Evolutionary conservation across 2,888 invertebrate genomes (phyloP).

Genomic region (Acrobasis suavella): DNA sequence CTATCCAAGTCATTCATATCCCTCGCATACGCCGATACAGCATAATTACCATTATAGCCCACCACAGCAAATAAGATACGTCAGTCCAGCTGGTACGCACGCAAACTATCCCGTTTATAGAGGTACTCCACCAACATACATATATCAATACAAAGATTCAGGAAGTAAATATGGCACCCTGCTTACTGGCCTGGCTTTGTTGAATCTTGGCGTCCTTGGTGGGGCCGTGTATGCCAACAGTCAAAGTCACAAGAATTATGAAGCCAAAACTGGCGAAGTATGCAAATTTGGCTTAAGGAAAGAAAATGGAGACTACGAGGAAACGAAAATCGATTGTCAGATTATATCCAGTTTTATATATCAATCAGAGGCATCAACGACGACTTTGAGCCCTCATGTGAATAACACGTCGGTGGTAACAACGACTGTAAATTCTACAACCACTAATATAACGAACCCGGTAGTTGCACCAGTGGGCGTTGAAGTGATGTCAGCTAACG

Average conservation of each 20-base stretch:
- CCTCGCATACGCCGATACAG: slow-evolving; percentile 52
- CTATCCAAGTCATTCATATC: slow-evolving; percentile 24
- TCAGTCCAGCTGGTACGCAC: slow-evolving; percentile 53
- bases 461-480: slow-evolving; percentile 40
- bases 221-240: slow-evolving; percentile 50
- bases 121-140: slow-evolving; percentile 65
- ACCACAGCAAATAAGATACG: slow-evolving; percentile 64
- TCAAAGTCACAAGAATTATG: slow-evolving; percentile 42
- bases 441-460: slow-evolving; percentile 52
- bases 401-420: slow-evolving; percentile 53
- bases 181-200: slow-evolving; percentile 64
- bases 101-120: slow-evolving; percentile 65
- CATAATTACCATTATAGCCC: slow-evolving; percentile 68
- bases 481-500: slow-evolving; percentile 62
- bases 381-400: slow-evolving; percentile 33
- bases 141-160: slow-evolving; percentile 68
- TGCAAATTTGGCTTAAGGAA: slow-evolving; percentile 70
- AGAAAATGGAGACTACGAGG: slow-evolving; percentile 70
- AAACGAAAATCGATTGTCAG: slow-evolving; percentile 70
- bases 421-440: slow-evolving; percentile 63
- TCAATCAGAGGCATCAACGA: slow-evolving; percentile 47
- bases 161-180: slow-evolving; percentile 72
- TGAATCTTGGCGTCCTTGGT: slow-evolving; percentile 68
- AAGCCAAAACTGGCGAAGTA: slow-evolving; percentile 59
- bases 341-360: slow-evolving; percentile 68